Evolutionary conservation across 2,797 vertebrate species (phyloP).

Genomic region (Danionella dracula): DNA sequence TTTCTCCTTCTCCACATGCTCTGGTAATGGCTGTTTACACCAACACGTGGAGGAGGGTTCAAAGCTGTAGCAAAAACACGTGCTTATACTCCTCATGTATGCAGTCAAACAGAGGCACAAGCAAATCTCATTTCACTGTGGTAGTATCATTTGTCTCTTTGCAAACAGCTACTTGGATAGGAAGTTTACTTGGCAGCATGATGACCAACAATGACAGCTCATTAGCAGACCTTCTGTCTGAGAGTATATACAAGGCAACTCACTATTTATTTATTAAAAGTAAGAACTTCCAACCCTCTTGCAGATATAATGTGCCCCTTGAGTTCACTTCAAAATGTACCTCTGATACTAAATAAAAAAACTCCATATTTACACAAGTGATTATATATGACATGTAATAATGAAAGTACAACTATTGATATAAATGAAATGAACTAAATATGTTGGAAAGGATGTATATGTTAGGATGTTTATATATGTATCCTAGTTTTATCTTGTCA

Average conservation of each 20-base stretch:
- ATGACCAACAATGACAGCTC: conserved; percentile 7
- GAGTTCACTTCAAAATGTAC: not conserved
- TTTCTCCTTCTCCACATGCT: not conserved
- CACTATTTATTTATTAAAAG: not conserved
- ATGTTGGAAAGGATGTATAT: too few species aligned
- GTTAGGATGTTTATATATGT: too few species aligned
- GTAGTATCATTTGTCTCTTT: not conserved
- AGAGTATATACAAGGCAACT: not conserved
- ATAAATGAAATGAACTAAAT: not conserved
- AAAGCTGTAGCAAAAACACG: conserved; percentile 26
- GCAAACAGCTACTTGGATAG: not conserved
- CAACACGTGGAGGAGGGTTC: conserved; percentile 22
- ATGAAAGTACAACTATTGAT: not conserved
- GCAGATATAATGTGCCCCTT: not conserved
- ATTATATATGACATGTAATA: not conserved
- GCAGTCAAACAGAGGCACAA: conserved; percentile 16
- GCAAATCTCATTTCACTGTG: conserved; percentile 12
- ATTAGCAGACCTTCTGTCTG: conserved; percentile 17
- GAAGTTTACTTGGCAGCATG: not conserved
- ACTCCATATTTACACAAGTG: too few species aligned
- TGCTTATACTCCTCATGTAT: not conserved
- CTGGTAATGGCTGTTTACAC: conserved; percentile 30
- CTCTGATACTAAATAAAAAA: not conserved
- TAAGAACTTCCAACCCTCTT: not conserved
- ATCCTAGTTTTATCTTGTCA: too few species aligned